These are phyloP conservation scores for Plutella xylostella DNA, from an alignment of 2,888 invertebrate genomes.

Conservation along the genomic window DNA sequence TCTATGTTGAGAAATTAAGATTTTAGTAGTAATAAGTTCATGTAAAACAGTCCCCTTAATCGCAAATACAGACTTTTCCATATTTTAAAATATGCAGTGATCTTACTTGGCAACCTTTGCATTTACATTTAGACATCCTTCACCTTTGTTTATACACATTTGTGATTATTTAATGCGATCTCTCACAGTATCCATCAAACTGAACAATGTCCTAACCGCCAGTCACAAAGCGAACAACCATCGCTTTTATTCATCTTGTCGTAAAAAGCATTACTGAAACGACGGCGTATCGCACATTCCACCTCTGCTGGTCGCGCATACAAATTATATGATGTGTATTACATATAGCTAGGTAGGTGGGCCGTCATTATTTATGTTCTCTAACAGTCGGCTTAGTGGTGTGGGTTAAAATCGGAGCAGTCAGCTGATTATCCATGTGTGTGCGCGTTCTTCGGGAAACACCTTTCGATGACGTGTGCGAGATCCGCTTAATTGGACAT, in stretches of 20 bases:
- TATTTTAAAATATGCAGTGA: too few species aligned
- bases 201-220: conserved; percentile 45
- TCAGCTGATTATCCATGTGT: conserved; percentile 61
- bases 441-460: conserved; percentile 68
- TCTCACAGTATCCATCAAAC: conserved; percentile 33
- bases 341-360: conserved; percentile 67
- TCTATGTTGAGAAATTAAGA: too few species aligned
- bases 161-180: conserved; percentile 61
- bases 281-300: conserved; percentile 55
- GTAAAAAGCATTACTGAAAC: conserved; percentile 53
- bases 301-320: conserved; percentile 53
- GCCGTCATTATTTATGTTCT: conserved; percentile 70
- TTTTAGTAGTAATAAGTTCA: too few species aligned
- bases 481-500: conserved; percentile 67
- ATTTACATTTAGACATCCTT: too few species aligned
- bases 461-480: conserved; percentile 68
- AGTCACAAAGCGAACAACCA: conserved; percentile 29
- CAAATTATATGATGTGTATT: conserved; percentile 65
- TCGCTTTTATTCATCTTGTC: conserved; percentile 43
- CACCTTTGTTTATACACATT: conserved; percentile 39
- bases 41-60: too few species aligned
- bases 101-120: too few species aligned
- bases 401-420: conserved; percentile 70
- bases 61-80: too few species aligned
- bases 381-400: conserved; percentile 62